Base-by-base conservation (phyloP, 2,888 invertebrate genomes). In the Dryobota labecula region DNA sequence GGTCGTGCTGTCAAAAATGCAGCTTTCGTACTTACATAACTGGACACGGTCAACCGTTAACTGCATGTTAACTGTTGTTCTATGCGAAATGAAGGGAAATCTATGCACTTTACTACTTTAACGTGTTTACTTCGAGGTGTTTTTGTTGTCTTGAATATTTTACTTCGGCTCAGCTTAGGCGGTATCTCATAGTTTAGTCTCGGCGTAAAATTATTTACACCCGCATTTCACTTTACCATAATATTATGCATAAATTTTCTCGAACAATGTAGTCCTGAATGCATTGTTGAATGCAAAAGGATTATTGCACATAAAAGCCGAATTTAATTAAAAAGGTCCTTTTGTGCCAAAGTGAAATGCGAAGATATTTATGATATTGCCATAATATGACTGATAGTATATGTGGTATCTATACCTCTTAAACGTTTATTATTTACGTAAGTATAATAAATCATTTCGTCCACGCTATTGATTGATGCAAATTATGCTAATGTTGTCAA, bases 1-100 rank as follows among this genome's bases (percentile, higher is more conserved):
- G 89, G 90, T 88, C 87, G 83, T 78, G 78, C 82, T 78, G 82
- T 87, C 82, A 88, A 87, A 89, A 87, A 86, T 86, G 78, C 76
- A 73, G 63, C 78, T 84, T 86, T 88, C 78, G 67, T 86, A 70
- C 68, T 88, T 84, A 73, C 67, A 76, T 84, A 86, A 86, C 64
- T 71, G 80, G 83, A 69, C 62, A 83, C 53, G 61, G 83, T 78
- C 83, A 60, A 60, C 54, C 61, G 73, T 63, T 72, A 82, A 67
- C 43, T 58, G 82, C 57, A 76, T 75, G 69, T 45, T 63, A 76
- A 67, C 81, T 64, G 62, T 68, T 81, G 81, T 75, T 75, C n/a
- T 62, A 38, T 45, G 70, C 38, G 43, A 53, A 64, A 81, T 68
- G 38, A 81, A 77, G 53, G 70, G 64, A 69, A 69, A 76, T 61